These are phyloP conservation scores for Coelogynopora nodosa DNA, from an alignment of 2,888 invertebrate genomes.

Conservation along the genomic window DNA sequence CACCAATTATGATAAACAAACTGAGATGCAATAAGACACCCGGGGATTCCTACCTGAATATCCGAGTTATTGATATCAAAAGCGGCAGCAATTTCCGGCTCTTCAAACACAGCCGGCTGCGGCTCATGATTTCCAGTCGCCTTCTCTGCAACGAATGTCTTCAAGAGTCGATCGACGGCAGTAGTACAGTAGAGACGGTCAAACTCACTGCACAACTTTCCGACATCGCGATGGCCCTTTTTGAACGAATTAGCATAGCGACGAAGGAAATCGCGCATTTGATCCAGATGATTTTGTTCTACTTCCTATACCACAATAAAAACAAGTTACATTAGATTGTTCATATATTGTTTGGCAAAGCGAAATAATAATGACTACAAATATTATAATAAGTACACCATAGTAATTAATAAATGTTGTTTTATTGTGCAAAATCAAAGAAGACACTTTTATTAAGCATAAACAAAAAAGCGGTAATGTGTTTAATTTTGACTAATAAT, in stretches of 20 bases:
- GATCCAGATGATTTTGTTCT: slow-evolving; percentile 82
- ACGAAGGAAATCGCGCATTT: slow-evolving; percentile 90
- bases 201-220: slow-evolving; percentile 85
- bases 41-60: background rate
- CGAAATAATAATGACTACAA: too few relatives aligned
- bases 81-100: slow-evolving; percentile 4
- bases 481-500: too few relatives aligned
- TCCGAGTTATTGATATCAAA: slow-evolving; percentile 7
- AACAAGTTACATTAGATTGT: too few relatives aligned
- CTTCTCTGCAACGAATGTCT: slow-evolving; percentile 84
- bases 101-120: slow-evolving; percentile 12
- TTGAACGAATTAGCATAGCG: slow-evolving; percentile 72
- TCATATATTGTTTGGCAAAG: too few relatives aligned
- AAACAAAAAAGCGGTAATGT: too few relatives aligned
- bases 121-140: slow-evolving; percentile 71
- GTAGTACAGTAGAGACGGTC: slow-evolving; percentile 82
- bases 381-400: too few relatives aligned
- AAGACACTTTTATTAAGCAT: too few relatives aligned
- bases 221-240: slow-evolving; percentile 82
- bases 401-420: too few relatives aligned
- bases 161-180: slow-evolving; percentile 84
- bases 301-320: slow-evolving; percentile 85
- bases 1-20: too few relatives aligned
- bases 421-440: too few relatives aligned
- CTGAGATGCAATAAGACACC: too few relatives aligned